Percentiles rank a stretch among this genome's conserved stretches.
phyloP scores from a whole-genome alignment of 2,888 invertebrate species.

The Dorcus hopei region DNA sequence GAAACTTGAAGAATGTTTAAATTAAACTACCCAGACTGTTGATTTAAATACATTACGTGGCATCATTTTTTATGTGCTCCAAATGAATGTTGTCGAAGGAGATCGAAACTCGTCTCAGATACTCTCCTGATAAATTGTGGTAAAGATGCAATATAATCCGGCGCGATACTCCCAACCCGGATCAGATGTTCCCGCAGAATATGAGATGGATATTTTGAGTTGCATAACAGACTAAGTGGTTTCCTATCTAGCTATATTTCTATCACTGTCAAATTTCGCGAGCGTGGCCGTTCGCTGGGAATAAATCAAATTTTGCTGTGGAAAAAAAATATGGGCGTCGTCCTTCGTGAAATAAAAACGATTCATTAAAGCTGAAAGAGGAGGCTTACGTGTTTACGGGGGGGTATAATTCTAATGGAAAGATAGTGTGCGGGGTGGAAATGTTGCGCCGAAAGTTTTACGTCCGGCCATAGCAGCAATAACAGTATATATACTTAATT shows the following conservation, averaged over 20 bases:
- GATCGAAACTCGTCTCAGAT: constrained; percentile 31
- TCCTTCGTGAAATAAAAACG: no score
- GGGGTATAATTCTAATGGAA: no score
- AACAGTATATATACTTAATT: no score
- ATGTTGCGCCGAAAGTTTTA: no score
- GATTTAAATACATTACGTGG: not conserved
- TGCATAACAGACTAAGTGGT: constrained; percentile 37
- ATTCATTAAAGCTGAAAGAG: no score
- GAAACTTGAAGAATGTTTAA: no score
- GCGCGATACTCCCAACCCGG: constrained; percentile 32
- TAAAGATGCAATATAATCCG: constrained; percentile 35
- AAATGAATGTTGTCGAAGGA: constrained; percentile 25
- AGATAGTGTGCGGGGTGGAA: no score
- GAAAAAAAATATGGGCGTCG: no score
- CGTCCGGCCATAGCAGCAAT: no score
- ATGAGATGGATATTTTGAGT: constrained; percentile 27
- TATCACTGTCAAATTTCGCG: constrained; percentile 34
- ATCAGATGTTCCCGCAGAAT: constrained; percentile 34
- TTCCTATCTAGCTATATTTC: constrained; percentile 37
- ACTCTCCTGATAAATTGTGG: constrained; percentile 36
- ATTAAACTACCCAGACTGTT: not conserved
- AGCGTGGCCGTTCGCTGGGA: no score
- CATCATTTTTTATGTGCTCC: not conserved
- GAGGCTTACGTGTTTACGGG: no score
- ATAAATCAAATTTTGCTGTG: no score